Conservation (phyloP, 2,888 invertebrate genomes). For the Notocelia uddmanniana region DNA sequence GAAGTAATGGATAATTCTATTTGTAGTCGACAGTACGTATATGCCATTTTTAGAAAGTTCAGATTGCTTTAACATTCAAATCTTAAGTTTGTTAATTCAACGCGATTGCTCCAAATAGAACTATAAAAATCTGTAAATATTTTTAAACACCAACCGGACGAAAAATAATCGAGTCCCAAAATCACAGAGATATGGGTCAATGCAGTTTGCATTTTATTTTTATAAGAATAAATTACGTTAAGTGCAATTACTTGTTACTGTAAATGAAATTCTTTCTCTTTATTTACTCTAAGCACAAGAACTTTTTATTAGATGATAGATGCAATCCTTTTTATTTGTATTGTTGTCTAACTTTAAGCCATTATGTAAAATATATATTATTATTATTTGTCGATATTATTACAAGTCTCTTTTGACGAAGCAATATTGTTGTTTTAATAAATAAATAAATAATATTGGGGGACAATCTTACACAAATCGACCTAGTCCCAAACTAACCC, state of each 20-base stretch:
- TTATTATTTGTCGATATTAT: slow-evolving; percentile 35
- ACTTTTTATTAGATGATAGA: slow-evolving; percentile 24
- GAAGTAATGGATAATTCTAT: not conserved
- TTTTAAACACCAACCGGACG: slow-evolving; percentile 8
- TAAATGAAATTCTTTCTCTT: slow-evolving; percentile 37
- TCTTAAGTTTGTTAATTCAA: not conserved
- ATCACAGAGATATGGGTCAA: slow-evolving; percentile 8
- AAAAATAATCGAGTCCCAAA: not conserved
- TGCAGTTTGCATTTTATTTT: slow-evolving; percentile 39
- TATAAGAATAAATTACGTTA: slow-evolving; percentile 29
- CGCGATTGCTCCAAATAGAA: slow-evolving; percentile 15
- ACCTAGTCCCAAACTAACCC: no score
- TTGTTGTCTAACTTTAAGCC: slow-evolving; percentile 12
- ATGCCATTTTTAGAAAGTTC: not conserved
- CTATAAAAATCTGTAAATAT: slow-evolving; percentile 23
- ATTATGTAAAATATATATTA: slow-evolving; percentile 37
- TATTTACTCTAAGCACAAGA: slow-evolving; percentile 43
- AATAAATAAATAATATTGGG: no score
- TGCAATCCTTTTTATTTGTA: slow-evolving; percentile 17
- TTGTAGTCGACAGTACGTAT: not conserved
- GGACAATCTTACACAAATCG: no score
- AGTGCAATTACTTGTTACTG: slow-evolving; percentile 34
- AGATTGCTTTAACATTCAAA: not conserved
- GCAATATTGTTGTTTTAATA: slow-evolving; percentile 34
- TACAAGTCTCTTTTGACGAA: slow-evolving; percentile 41